Evolutionary conservation across 2,113 vertebrate species (phyloP).

Genomic region (Tretioscincus oriximinensis): DNA sequence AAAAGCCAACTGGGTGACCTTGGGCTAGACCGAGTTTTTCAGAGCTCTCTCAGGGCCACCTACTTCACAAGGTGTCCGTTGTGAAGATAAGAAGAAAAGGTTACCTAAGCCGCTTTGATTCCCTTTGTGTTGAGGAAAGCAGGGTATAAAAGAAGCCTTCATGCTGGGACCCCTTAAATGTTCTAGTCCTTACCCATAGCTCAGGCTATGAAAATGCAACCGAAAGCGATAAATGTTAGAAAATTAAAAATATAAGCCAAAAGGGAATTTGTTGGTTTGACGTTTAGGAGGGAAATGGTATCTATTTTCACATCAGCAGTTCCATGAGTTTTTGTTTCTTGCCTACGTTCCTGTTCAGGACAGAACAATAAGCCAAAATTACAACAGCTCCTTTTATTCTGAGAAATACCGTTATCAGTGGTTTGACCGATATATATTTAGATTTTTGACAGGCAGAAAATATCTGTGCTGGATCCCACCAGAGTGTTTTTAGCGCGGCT

Average conservation of each 20-base stretch:
- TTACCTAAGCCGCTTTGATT: too few relatives aligned
- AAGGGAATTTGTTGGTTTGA: not conserved
- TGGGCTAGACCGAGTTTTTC: too few relatives aligned
- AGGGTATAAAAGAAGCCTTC: too few relatives aligned
- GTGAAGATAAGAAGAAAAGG: too few relatives aligned
- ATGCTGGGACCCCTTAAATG: too few relatives aligned
- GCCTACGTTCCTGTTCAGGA: not conserved
- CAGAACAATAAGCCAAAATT: constrained; percentile 10
- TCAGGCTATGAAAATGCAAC: not conserved
- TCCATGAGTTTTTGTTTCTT: not conserved
- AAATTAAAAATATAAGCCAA: too few relatives aligned
- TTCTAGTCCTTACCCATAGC: not conserved
- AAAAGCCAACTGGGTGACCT: too few relatives aligned
- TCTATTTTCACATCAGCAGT: not conserved
- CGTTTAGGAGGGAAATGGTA: not conserved
- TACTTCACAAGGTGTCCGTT: too few relatives aligned
- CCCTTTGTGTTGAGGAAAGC: too few relatives aligned
- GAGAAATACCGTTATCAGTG: constrained; percentile 10
- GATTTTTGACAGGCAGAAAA: not conserved
- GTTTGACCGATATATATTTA: constrained; percentile 7
- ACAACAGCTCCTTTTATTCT: constrained; percentile 12
- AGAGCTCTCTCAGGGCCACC: too few relatives aligned
- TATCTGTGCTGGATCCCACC: not conserved
- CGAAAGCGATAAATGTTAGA: not conserved
- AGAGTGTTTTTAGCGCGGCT: not conserved